phyloP scores from a whole-genome alignment of 2,888 invertebrate species.

The Isoperla grammatica region DNA sequence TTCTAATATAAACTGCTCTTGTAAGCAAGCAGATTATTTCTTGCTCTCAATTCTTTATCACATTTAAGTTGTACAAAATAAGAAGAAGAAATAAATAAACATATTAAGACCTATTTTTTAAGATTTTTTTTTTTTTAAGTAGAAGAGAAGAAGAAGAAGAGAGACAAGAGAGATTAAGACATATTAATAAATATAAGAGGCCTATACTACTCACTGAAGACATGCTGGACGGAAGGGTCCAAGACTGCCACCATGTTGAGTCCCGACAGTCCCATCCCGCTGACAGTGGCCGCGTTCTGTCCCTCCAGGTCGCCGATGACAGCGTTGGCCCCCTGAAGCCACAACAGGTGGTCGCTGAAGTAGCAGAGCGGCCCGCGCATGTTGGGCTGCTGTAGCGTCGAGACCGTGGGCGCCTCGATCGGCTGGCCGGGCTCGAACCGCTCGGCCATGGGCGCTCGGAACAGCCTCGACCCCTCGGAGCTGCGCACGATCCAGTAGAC shows the following conservation, averaged over 20 bases:
- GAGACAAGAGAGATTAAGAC: no score
- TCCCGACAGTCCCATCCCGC: constrained; percentile 57
- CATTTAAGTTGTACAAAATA: no score
- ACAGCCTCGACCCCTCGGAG: constrained; percentile 68
- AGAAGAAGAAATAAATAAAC: no score
- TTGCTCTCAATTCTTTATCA: no score
- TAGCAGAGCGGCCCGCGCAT: constrained; percentile 71
- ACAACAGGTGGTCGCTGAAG: constrained; percentile 74
- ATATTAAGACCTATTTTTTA: no score
- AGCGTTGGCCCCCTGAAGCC: constrained; percentile 71
- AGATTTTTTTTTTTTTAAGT: no score
- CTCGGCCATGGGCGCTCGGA: constrained; percentile 62
- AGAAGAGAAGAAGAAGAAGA: no score
- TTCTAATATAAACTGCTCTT: no score
- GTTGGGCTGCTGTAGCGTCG: constrained; percentile 48
- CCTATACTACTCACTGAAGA: constrained; percentile 53
- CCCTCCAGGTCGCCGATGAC: constrained; percentile 71
- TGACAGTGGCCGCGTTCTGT: constrained; percentile 63
- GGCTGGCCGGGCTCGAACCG: constrained; percentile 43
- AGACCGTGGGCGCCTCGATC: constrained; percentile 42
- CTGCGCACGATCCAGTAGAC: constrained; percentile 82
- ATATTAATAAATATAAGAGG: no score
- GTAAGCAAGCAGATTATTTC: no score
- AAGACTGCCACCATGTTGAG: constrained; percentile 66
- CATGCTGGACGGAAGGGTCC: constrained; percentile 60